Conservation (phyloP, 2,888 invertebrate species). For the Cordilura impudica region DNA sequence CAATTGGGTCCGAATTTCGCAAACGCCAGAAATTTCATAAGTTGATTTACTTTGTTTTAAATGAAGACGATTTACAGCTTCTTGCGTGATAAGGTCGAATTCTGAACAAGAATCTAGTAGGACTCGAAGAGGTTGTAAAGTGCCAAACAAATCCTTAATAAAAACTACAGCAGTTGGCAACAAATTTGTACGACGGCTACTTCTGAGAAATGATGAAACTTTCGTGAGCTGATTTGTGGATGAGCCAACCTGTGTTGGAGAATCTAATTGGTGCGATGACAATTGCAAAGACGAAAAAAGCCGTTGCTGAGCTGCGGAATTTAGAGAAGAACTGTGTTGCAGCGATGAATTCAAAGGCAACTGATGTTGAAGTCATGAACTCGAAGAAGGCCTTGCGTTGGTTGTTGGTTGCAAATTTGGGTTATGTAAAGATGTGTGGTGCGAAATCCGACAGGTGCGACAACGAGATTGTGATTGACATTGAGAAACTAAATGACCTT, state of each 20-base stretch:
- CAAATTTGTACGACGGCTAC: not conserved
- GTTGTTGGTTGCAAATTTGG: not conserved
- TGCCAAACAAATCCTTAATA: constrained; percentile 3
- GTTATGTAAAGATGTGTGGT: not conserved
- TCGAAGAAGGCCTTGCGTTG: too few relatives aligned
- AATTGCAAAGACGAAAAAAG: not conserved
- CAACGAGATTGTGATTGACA: constrained; percentile 20
- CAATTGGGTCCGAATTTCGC: constrained; percentile 28
- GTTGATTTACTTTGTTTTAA: constrained; percentile 7
- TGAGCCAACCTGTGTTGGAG: not conserved
- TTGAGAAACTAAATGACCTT: not conserved
- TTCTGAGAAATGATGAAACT: not conserved
- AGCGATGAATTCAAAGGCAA: too few relatives aligned
- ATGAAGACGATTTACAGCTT: constrained; percentile 45
- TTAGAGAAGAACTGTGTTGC: too few relatives aligned
- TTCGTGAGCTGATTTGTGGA: not conserved
- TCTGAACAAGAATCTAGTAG: not conserved
- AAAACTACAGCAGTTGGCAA: constrained; percentile 11
- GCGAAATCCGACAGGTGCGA: not conserved
- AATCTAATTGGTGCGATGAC: not conserved
- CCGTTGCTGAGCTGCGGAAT: too few relatives aligned
- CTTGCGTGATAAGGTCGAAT: constrained; percentile 31
- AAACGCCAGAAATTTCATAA: constrained; percentile 48
- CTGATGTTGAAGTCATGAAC: too few relatives aligned
- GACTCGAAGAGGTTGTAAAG: constrained; percentile 19